phyloP scores from a whole-genome alignment of 2,888 invertebrate genomes.

The Rotaria macrura region DNA sequence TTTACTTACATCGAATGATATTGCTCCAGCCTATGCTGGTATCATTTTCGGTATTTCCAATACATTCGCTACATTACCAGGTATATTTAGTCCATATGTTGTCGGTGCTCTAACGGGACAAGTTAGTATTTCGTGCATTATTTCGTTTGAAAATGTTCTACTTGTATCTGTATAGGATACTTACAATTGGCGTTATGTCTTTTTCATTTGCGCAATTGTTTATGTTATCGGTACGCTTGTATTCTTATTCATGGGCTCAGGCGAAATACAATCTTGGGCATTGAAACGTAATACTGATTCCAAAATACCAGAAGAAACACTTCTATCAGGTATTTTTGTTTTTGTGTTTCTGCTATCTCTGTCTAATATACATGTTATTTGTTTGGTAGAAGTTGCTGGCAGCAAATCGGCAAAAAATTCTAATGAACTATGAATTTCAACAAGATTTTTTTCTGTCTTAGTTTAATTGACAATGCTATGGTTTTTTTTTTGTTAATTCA shows the following conservation, averaged over 20 bases:
- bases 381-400: neutral
- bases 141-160: neutral
- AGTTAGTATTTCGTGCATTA: neutral
- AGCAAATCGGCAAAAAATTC: neutral
- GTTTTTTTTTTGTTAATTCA: neutral
- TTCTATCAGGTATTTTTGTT: neutral
- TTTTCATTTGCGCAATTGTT: constrained; percentile 30
- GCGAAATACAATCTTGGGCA: constrained; percentile 32
- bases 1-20: constrained; percentile 32
- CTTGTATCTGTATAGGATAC: neutral
- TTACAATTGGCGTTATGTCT: constrained; percentile 33
- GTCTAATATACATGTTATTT: neutral
- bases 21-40: constrained; percentile 31
- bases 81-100: constrained; percentile 28
- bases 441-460: no score
- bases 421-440: no score
- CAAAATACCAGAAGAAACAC: neutral
- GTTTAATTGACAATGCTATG: no score
- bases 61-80: constrained; percentile 32
- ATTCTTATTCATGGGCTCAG: constrained; percentile 23
- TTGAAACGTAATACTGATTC: neutral
- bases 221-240: constrained; percentile 23
- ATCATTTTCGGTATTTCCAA: constrained; percentile 33
- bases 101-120: constrained; percentile 27
- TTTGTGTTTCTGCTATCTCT: neutral